These are phyloP conservation scores for Drosophila mercatorum DNA, from an alignment of 2,888 invertebrate genomes.

Conservation along the genomic window DNA sequence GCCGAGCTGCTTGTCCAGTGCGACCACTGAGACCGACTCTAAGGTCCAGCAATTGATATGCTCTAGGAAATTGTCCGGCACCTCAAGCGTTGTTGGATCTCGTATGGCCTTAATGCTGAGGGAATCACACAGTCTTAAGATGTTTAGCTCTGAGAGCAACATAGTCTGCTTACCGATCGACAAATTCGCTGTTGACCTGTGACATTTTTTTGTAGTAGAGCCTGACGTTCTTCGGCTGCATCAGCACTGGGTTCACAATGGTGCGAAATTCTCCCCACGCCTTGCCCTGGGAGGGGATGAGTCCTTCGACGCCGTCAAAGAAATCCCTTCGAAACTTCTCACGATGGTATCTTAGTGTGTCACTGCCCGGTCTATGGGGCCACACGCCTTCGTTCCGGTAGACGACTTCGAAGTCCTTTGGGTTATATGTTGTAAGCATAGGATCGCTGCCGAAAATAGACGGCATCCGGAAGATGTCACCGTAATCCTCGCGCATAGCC, in stretches of 20 bases:
- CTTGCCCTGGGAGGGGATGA: conserved; percentile 81
- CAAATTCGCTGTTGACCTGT: conserved; percentile 84
- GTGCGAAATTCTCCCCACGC: conserved; percentile 88
- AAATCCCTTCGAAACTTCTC: conserved; percentile 57
- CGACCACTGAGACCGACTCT: conserved; percentile 85
- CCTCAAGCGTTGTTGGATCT: conserved; percentile 78
- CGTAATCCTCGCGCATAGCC: conserved; percentile 71
- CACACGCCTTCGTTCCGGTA: conserved; percentile 85
- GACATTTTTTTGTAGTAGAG: conserved; percentile 85
- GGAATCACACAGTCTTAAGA: not conserved
- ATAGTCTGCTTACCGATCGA: conserved; percentile 53
- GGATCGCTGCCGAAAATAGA: conserved; percentile 75
- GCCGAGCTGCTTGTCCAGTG: conserved; percentile 83
- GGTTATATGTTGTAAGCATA: conserved; percentile 85
- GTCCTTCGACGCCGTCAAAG: conserved; percentile 68
- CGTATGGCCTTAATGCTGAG: conserved; percentile 82
- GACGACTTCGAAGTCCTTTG: conserved; percentile 85
- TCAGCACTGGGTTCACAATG: conserved; percentile 88
- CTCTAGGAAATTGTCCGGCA: conserved; percentile 85
- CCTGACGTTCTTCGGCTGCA: conserved; percentile 87
- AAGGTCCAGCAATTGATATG: conserved; percentile 87
- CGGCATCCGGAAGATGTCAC: conserved; percentile 83
- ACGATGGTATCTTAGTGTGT: conserved; percentile 84
- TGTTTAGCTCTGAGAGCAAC: too few species aligned
- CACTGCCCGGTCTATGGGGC: conserved; percentile 84